Base-by-base conservation (phyloP, 2,113 vertebrate species). In the Siphamia tubifer region DNA sequence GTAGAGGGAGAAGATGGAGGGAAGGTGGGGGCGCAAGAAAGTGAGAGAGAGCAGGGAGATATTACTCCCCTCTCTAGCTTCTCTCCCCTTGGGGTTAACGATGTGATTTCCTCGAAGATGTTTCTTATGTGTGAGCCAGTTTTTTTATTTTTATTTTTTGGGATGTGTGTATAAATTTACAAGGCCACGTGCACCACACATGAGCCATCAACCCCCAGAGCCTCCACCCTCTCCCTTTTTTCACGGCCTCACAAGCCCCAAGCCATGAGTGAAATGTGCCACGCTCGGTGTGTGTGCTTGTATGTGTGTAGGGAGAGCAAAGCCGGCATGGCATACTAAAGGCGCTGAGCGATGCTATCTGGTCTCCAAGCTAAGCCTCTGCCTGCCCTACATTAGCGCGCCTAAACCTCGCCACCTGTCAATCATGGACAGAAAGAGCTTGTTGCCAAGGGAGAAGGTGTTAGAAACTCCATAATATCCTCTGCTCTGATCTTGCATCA, bases 361-460 rank as follows among this genome's bases (percentile, higher is more conserved):
- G 81, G 68, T 88, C 83, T 88, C 77, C 2, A 15, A 76, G 70
- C 83, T 82, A 91, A 90, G 85, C 82, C 77, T 71, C 83, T 79
- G 88, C 84, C 85, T 89, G 89, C 73, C 83, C 89, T 88, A 85
- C 85, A 92, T 92, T 92, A 90, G 77, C 75, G 79, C 84, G 82
- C 87, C 85, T 83, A 89, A 89, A 88, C 75, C 87, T 74, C 77
- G 40, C 68, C 58, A 58, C 65, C 88, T 90, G 90, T 90, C 91
- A 92, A 83, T 92, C 91, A 92, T 21, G 0, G 23, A 31, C 60
- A 81, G 74, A 79, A 71, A 77, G 67, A 72, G 75, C 72, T 73
- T 74, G 81, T 84, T 82, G 83, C 85, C 69, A 70, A 61, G 76
- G 81, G 79, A 82, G 71, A 81, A 38, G 73, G 73, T 74, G 77